phyloP scores from a whole-genome alignment of 30 jellyfish, hydroid and myxozoan genomes.

The Clytia hemisphaerica region DNA sequence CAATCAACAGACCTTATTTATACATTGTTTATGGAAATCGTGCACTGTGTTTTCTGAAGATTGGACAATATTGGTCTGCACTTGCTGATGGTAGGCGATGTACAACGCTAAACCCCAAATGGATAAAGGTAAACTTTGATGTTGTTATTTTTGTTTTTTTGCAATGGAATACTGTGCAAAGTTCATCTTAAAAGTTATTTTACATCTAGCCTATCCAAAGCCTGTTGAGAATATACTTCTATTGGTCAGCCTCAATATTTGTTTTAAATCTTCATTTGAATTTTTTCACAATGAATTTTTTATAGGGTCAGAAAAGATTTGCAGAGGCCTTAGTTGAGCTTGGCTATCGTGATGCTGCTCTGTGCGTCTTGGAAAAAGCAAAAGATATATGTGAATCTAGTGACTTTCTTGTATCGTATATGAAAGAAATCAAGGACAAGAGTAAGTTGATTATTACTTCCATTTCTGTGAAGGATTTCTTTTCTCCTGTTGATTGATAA shows the following conservation, averaged over 20 bases:
- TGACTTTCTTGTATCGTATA: neutral
- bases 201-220: neutral
- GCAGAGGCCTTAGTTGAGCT: constrained; percentile 48
- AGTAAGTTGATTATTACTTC: neutral
- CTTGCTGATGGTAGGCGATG: constrained; percentile 64
- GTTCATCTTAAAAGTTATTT: neutral
- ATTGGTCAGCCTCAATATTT: neutral
- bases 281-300: neutral
- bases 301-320: constrained; percentile 62
- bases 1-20: constrained; percentile 52
- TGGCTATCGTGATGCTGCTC: constrained; percentile 44
- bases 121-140: constrained; percentile 55
- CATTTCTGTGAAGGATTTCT: neutral
- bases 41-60: constrained; percentile 50
- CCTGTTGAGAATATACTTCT: neutral
- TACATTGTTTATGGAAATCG: constrained; percentile 58
- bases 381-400: constrained; percentile 23
- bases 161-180: neutral
- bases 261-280: neutral
- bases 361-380: constrained; percentile 35
- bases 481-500: neutral
- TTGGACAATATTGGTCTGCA: constrained; percentile 45
- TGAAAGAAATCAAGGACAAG: neutral
- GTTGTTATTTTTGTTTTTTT: neutral
- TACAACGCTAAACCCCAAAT: constrained; percentile 47